Evolutionary conservation across 2,888 invertebrate genomes (phyloP), one percentile per base, ranked within the genome.

Genomic region (Yponomeuta malinellus): DNA sequence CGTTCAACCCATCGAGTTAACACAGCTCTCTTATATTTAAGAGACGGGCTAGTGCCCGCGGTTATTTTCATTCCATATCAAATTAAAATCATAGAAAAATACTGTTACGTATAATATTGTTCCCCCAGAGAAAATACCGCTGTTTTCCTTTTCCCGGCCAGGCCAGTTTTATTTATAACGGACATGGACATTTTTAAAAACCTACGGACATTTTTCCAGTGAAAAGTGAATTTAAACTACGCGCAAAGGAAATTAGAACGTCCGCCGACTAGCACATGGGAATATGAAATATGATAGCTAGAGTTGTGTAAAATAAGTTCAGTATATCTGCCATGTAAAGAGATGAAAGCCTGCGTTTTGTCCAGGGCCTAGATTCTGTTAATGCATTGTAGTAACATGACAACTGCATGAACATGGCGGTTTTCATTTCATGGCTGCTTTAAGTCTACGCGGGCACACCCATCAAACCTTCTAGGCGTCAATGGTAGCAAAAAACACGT

Each of bases 181-280:
- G 23, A 59, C 52, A 15, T 15, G 1, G 52, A 15, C 15, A 59
- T 59, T 59, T 59, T 59, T 59, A 59, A 23, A 23, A 23, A 23
- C 23, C 23, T 23, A 15, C 52, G 12, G 52, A 15, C 52, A 59
- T 59, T 59, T 59, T 59, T 59, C 6, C 15, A 12, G 52, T 59
- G 52, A 59, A 59, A 59, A 12, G 52, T 3, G 52, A 12, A 59
- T 59, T 59, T 59, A 59, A 59, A 15, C 52, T 15, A 15, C 52
- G 52, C 52, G 52, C 52, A 59, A 59, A 59, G 52, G 52, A 59
- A 59, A 59, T 59, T 59, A 59, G 12, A 59, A 59, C 52, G 52
- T 59, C 52, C 52, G 52, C 52, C 52, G 52, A 15, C 15, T 12
- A 59, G 15, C 52, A 59, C 52, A 59, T 43, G 43, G 43, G 43